Percentiles rank a stretch among this genome's conserved stretches.
Conservation (phyloP, 2,797 vertebrate species). For the Yasuhikotakia modesta region DNA sequence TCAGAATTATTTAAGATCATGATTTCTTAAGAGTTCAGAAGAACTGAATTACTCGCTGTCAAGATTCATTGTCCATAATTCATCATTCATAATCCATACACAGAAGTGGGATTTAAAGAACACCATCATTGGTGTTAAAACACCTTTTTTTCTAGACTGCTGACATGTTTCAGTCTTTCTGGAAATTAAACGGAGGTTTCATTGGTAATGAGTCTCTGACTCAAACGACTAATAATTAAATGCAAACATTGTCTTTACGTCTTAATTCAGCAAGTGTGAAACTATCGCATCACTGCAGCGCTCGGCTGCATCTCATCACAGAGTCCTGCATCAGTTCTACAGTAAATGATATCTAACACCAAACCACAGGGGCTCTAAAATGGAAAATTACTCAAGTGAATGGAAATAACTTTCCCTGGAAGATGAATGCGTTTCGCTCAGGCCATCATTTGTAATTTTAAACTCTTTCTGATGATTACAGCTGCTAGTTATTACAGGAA, state of each 20-base stretch:
- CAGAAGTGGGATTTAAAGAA: background rate
- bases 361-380: constrained; percentile 16
- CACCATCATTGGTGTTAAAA: constrained; percentile 1
- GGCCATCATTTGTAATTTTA: constrained; percentile 32
- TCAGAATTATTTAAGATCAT: background rate
- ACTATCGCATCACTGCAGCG: background rate
- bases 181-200: constrained; percentile 3
- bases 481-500: background rate
- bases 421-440: constrained; percentile 17
- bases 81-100: background rate
- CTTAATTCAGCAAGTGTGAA: background rate
- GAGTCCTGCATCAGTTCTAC: constrained; percentile 9
- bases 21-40: too few species aligned
- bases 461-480: constrained; percentile 16
- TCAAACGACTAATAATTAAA: constrained; percentile 17
- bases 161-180: background rate
- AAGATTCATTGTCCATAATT: background rate
- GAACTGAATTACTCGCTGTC: background rate
- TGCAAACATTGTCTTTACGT: constrained; percentile 29
- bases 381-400: constrained; percentile 44
- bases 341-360: constrained; percentile 33
- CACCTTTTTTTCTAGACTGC: background rate
- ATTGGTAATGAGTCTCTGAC: constrained; percentile 20
- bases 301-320: constrained; percentile 20
- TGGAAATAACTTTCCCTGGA: constrained; percentile 17